phyloP scores from a whole-genome alignment of 2,888 invertebrate genomes.

The Seira ritae region DNA sequence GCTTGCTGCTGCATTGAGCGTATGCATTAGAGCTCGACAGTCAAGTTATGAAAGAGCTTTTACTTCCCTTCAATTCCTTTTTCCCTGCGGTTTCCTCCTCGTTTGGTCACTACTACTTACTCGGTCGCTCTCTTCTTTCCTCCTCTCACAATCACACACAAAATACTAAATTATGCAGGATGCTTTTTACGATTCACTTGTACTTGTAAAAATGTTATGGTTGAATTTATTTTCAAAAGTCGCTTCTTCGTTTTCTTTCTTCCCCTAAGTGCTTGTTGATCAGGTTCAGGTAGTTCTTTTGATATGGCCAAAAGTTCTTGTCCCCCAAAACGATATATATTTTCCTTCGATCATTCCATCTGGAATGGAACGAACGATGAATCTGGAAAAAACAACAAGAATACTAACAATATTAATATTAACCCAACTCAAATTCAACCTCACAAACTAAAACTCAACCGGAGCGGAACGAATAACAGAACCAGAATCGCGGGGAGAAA shows the following conservation, averaged over 20 bases:
- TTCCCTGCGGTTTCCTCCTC: not conserved
- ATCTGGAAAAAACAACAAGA: not conserved
- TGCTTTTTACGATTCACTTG: constrained; percentile 11
- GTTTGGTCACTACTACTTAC: not conserved
- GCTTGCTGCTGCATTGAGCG: no score
- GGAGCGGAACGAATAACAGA: not conserved
- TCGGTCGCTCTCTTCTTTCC: not conserved
- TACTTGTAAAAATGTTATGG: not conserved
- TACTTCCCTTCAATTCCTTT: not conserved
- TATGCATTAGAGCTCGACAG: not conserved
- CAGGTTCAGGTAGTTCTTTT: not conserved
- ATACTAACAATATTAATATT: not conserved
- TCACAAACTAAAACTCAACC: not conserved
- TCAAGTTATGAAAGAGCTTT: not conserved
- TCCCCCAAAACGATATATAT: not conserved
- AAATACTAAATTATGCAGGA: constrained; percentile 14
- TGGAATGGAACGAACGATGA: not conserved
- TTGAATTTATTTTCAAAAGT: not conserved
- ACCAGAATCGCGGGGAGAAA: not conserved
- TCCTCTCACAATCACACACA: not conserved
- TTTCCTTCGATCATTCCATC: not conserved
- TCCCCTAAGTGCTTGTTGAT: no score
- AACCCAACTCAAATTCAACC: no score
- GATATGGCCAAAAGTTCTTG: not conserved
- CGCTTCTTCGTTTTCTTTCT: not conserved